A percentile compares a stretch with the other conserved stretches of the same genome.
Evolutionary conservation across 2,888 invertebrate species (phyloP).

Genomic region (Urechis unicinctus): DNA sequence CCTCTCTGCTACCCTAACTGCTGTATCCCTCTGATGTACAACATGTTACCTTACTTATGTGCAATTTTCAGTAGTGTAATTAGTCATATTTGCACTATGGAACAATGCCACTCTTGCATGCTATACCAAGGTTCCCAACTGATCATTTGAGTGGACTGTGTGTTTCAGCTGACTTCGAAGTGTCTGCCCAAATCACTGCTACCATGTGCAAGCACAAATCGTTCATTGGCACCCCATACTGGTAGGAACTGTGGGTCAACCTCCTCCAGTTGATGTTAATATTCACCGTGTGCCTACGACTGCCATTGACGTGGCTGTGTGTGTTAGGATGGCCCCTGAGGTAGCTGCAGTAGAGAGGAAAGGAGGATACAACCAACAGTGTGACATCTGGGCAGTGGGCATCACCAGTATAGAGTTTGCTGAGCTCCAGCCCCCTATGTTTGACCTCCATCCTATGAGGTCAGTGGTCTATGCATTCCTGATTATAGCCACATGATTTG

Average conservation of each 20-base stretch:
- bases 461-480: too few species aligned
- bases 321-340: constrained; percentile 72
- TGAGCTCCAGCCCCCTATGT: constrained; percentile 98
- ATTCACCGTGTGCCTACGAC: constrained; percentile 3
- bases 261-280: too few species aligned
- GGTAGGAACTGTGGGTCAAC: too few species aligned
- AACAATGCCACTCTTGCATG: too few species aligned
- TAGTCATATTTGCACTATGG: background rate
- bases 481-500: too few species aligned
- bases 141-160: too few species aligned
- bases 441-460: constrained; percentile 84
- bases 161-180: constrained; percentile 87
- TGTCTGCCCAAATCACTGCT: constrained; percentile 98
- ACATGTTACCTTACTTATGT: too few species aligned
- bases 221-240: constrained; percentile 98
- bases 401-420: constrained; percentile 98
- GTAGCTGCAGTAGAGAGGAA: constrained; percentile 94
- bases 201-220: constrained; percentile 94
- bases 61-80: background rate
- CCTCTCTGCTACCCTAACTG: too few species aligned
- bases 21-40: too few species aligned
- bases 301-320: too few species aligned
- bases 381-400: constrained; percentile 99
- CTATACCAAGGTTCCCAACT: too few species aligned
- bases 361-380: constrained; percentile 97